Evolutionary conservation across 2,888 invertebrate genomes (phyloP), one percentile per base, ranked within the genome.

Genomic region (Drosophila picticornis): DNA sequence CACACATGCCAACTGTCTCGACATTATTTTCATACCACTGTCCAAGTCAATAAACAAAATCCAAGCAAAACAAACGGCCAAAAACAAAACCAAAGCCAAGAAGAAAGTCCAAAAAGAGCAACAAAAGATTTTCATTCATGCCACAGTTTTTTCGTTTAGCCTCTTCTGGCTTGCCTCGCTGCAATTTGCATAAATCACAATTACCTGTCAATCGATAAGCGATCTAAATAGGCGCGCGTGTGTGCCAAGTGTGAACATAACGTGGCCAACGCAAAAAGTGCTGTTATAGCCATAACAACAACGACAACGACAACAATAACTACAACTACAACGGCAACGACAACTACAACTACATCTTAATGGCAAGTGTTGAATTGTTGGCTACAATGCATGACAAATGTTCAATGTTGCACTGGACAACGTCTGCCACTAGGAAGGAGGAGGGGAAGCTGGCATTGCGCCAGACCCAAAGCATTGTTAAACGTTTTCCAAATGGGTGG

Each of bases 161-260:
- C 34, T 10, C 34, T 31, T 46, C 25, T n/a, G n/a, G 27, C 25
- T 6, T 27, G 58, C 43, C 32, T 16, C 36, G 51, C 68, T 70
- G 65, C 67, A 84, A 90, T 87, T 89, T 87, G 82, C 86, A 87
- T 87, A 87, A 90, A 90, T 87, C 90, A 90, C 86, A 87, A 90
- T 87, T 89, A 84, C 83, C 75, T 87, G 89, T 82, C 86, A 81
- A 89, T 87, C 84, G 90, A 90, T 90, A 81, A 77, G 68, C 88
- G 85, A 88, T 90, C 84, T 80, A 72, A 63, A 81, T 59, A 60
- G 53, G 64, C 73, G 71, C 64, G 59, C 72, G 55, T 40, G 46
- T 43, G 53, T 57, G 46, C 68, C 58, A 79, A 64, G 79, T 69
- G 74, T 74, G 78, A 81, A 77, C 65, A 82, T 59, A 82, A 69